Base-by-base conservation (phyloP, 2,797 vertebrate genomes). In the Crenichthys baileyi region DNA sequence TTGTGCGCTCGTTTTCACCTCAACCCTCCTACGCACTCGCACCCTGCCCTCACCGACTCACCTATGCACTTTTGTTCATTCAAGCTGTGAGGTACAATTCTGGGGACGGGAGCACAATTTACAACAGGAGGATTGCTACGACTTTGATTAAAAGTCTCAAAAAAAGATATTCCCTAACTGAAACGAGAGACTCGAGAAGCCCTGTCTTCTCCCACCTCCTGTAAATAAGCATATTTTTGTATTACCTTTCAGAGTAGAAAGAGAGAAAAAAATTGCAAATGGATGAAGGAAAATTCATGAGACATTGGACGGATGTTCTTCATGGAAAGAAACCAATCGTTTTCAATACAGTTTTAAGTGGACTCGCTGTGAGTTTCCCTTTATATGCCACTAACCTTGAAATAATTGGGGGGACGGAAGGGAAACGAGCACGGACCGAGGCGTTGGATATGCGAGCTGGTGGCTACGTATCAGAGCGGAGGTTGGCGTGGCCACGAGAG, bases 1-100 rank as follows among this genome's bases (percentile, higher is more conserved):
- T 74, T 36, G 88, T 87, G 87, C 78, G 31, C 88, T 86, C 72
- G 83, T 85, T 83, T 85, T 88, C 86, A 86, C 85, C 88, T 90
- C 83, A 36, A 77, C 88, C 88, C 90, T 90, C 91, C 24, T 22
- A 70, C 84, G 90, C 89, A 85, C 92, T 88, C 93, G 77, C 84
- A 86, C 91, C 91, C 91, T 92, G 91, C 93, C 93, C 93, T 94
- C 91, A 92, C 91, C 92, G 89, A 92, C 94, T 95, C 93, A 92
- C 95, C 95, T 95, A 96, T 96, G 96, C 96, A 96, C 96, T 96
- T 96, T 96, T 94, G 93, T 95, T 95, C 92, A 94, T 95, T 95
- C 90, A 93, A 95, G 95, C 95, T 96, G 95, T 96, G 95, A 96
- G 95, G 95, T 95, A 92, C 93, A 90, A 94, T 93, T 93, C 91